These are phyloP conservation scores for Bucorvus abyssinicus DNA, from an alignment of 2,797 vertebrate species.

Conservation along the genomic window DNA sequence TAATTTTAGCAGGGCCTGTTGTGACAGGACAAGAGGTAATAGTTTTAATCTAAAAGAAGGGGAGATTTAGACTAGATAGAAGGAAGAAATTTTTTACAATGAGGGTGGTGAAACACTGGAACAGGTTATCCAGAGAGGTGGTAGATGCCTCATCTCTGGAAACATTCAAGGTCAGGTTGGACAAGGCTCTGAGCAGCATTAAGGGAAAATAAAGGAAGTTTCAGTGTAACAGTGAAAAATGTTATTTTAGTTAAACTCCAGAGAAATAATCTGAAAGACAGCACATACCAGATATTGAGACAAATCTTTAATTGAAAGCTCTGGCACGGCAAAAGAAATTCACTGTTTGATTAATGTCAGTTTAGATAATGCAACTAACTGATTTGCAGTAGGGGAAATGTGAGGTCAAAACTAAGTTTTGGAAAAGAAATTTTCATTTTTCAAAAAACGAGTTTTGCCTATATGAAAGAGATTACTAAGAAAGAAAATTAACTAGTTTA, in stretches of 20 bases:
- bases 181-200: no score
- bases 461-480: background rate
- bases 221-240: background rate
- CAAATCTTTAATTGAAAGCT: conserved; percentile 31
- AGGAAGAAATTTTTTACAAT: no score
- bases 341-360: background rate
- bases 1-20: no score
- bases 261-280: conserved; percentile 13
- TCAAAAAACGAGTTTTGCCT: background rate
- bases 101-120: no score
- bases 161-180: no score
- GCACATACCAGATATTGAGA: background rate
- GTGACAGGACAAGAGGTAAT: no score
- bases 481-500: background rate
- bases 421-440: background rate
- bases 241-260: background rate
- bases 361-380: background rate
- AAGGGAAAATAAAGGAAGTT: background rate
- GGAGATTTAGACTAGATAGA: no score
- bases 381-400: background rate
- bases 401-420: background rate
- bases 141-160: no score
- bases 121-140: no score
- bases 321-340: background rate
- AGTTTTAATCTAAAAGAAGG: no score